A percentile compares a stretch with the other conserved stretches of the same genome.
Evolutionary conservation across 2,888 invertebrate species (phyloP).

Genomic region (Acanthopleura granulata): DNA sequence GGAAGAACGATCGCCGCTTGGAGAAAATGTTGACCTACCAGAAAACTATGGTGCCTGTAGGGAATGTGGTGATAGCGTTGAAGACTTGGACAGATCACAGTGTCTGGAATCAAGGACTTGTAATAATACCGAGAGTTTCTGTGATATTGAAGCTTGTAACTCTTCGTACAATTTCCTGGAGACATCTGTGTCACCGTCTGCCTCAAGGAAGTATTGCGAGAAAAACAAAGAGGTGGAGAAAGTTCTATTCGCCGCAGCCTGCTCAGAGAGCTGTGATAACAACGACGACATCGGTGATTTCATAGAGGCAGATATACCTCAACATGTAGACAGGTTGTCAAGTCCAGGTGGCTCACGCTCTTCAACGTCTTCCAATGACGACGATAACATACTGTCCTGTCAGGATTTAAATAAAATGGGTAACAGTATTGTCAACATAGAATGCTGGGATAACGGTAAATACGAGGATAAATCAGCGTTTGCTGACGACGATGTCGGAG

Average conservation of each 20-base stretch:
- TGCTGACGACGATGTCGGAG: background rate
- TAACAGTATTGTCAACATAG: background rate
- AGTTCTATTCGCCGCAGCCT: background rate
- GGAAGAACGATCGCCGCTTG: background rate
- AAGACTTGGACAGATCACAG: background rate
- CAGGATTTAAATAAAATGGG: background rate
- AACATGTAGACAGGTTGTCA: background rate
- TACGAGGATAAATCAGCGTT: background rate
- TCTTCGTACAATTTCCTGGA: conserved; percentile 7
- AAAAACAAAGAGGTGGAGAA: conserved; percentile 8
- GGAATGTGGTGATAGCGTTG: background rate
- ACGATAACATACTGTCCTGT: conserved; percentile 8
- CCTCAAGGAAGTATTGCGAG: background rate
- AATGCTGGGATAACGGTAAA: background rate
- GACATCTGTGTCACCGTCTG: background rate
- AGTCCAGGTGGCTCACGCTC: background rate
- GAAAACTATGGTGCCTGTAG: background rate
- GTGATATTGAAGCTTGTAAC: background rate
- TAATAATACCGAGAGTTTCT: too few species aligned
- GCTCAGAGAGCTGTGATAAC: background rate
- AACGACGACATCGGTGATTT: conserved; percentile 63
- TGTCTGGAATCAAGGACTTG: background rate
- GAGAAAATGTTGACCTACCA: background rate
- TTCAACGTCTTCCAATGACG: conserved; percentile 17
- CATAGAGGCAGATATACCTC: conserved; percentile 63